Conservation (phyloP, 2,113 vertebrate species). For the Corythornis vintsioides region DNA sequence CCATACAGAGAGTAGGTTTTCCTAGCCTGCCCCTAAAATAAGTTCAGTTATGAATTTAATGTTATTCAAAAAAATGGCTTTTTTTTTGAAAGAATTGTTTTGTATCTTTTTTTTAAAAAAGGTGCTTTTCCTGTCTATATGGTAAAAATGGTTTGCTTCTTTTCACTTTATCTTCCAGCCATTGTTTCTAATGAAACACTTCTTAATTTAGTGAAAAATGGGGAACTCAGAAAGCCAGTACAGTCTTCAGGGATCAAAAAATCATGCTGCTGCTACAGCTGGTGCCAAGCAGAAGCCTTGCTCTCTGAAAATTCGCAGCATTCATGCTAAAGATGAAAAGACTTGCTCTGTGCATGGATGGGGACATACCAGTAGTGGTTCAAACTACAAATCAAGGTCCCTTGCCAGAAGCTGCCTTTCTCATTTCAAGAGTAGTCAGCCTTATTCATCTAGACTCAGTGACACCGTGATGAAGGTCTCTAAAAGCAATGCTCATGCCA, state of each 20-base stretch:
- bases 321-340: slow-evolving; percentile 84
- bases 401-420: slow-evolving; percentile 88
- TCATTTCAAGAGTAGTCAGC: slow-evolving; percentile 84
- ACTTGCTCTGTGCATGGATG: slow-evolving; percentile 81
- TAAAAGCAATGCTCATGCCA: slow-evolving; percentile 69
- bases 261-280: slow-evolving; percentile 72
- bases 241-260: slow-evolving; percentile 88
- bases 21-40: slow-evolving; percentile 6
- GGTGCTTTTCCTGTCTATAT: neutral
- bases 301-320: slow-evolving; percentile 83
- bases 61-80: neutral
- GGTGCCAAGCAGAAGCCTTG: slow-evolving; percentile 87
- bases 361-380: slow-evolving; percentile 71
- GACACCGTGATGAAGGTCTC: slow-evolving; percentile 80
- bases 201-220: slow-evolving; percentile 83
- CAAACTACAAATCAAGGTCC: slow-evolving; percentile 85
- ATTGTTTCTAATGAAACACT: slow-evolving; percentile 26
- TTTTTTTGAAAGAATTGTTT: slow-evolving; percentile 7
- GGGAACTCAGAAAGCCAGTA: slow-evolving; percentile 99
- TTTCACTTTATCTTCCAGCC: neutral
- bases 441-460: slow-evolving; percentile 81
- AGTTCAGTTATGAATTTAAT: slow-evolving; percentile 18
- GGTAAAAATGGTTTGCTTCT: neutral
- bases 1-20: slow-evolving; percentile 36
- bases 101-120: neutral